These are phyloP conservation scores for Pachydiplax longipennis DNA, from an alignment of 2,888 invertebrate species.

Conservation along the genomic window DNA sequence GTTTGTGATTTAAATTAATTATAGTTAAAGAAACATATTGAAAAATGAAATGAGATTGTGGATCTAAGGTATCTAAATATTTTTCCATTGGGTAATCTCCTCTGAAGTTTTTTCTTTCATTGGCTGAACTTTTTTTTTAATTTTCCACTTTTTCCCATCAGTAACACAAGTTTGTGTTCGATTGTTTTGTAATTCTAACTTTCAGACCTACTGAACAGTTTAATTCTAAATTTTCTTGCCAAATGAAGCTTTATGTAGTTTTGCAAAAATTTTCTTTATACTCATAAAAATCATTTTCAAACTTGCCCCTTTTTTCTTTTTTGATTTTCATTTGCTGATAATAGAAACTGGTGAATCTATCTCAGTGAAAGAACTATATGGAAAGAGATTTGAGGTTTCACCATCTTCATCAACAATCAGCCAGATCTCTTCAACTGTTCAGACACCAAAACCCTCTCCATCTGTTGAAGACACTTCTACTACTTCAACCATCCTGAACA, in stretches of 20 bases:
- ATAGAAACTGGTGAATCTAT: conserved; percentile 3
- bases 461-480: neutral
- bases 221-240: no score
- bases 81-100: no score
- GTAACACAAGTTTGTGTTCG: no score
- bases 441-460: neutral
- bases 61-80: no score
- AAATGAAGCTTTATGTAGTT: neutral
- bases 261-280: neutral
- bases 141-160: no score
- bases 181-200: no score
- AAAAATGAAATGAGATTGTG: no score
- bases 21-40: no score
- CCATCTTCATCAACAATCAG: neutral
- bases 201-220: no score
- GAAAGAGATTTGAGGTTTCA: neutral
- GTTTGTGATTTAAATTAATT: no score
- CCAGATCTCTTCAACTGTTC: neutral
- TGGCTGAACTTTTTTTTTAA: no score
- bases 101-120: no score
- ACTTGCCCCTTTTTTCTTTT: neutral
- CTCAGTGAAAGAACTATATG: neutral
- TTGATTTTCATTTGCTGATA: neutral
- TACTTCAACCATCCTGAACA: neutral
- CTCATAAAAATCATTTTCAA: neutral